Evolutionary conservation across 1,140 invertebrate species (phyloP), one percentile per base, ranked within the genome.

Genomic region (Phymastichus coffea): DNA sequence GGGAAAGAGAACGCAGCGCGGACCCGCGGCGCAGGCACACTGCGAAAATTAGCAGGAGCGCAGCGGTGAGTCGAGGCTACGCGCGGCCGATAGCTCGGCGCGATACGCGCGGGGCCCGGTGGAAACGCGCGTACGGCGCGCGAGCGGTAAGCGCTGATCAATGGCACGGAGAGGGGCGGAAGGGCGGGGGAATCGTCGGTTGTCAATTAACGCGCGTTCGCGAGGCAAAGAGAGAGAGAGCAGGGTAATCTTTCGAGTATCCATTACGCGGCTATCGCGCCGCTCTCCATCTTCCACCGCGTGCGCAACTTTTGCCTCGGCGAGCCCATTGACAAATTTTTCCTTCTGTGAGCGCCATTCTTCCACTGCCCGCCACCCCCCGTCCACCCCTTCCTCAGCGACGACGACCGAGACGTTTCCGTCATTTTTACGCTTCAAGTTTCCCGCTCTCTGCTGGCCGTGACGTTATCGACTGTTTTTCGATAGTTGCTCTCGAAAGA

Each of bases 191-290:
- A 35, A 17, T 12, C 49, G 43, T 20, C 37, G n/a, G 66, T 70
- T 72, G 70, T 72, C 71, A 73, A 73, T 73, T 73, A 73, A 71
- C 68, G 63, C 6, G 28, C 28, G 28, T 12, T 7, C 28, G 10
- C 23, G 17, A 47, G 43, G 25, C 44, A 33, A 33, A 52, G 28
- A 56, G 44, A 52, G 28, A 56, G 44, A 63, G 61, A 63, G 65
- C 41, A 54, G 65, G 63, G 61, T 70, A 73, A 73, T 73, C 71
- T 73, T 71, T 70, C 71, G 64, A 68, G 71, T 69, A 70, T 71
- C 69, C 69, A 65, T 71, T 68, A 63, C 59, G 14, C 20, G 23
- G 35, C 22, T 46, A 47, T 28, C 15, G 3, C 46, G 26, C 25
- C 14, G 23, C 46, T 46, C n/a, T 46, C 22, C 43, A 14, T 25